These are phyloP conservation scores for Alviniconcha strummeri DNA, from an alignment of 2,888 invertebrate species.

Conservation along the genomic window DNA sequence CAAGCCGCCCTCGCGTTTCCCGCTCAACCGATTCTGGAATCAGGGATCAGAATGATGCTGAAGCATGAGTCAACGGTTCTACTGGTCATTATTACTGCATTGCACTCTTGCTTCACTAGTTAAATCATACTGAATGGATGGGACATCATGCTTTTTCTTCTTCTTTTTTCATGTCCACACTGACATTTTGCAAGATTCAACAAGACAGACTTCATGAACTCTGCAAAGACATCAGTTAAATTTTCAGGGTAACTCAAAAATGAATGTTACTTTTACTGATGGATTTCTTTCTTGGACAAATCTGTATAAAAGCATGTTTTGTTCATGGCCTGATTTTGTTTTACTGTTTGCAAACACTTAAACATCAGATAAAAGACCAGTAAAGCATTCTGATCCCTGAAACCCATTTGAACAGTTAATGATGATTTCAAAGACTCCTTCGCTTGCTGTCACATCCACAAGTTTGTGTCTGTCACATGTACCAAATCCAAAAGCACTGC, in stretches of 20 bases:
- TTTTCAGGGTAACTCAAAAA: no score
- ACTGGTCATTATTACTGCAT: no score
- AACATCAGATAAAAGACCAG: neutral
- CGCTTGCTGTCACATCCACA: neutral
- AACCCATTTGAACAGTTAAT: neutral
- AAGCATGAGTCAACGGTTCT: no score
- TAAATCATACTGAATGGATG: neutral
- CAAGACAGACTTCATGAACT: no score
- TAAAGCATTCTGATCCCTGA: constrained; percentile 12
- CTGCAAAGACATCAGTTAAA: no score
- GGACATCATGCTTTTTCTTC: no score
- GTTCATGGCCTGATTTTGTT: neutral
- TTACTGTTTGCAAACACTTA: neutral
- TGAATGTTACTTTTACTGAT: neutral
- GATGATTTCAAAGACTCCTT: neutral
- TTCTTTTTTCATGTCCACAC: no score
- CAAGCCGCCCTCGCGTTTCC: neutral
- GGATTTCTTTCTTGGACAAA: neutral
- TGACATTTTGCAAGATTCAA: no score
- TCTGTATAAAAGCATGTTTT: neutral
- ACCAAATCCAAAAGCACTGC: neutral
- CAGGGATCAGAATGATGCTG: constrained; percentile 16
- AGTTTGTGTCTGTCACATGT: neutral
- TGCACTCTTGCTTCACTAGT: no score
- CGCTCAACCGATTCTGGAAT: neutral